Conservation (phyloP, 30 jellyfish, hydroid and myxozoan genomes). For the Rhopilema esculentum region DNA sequence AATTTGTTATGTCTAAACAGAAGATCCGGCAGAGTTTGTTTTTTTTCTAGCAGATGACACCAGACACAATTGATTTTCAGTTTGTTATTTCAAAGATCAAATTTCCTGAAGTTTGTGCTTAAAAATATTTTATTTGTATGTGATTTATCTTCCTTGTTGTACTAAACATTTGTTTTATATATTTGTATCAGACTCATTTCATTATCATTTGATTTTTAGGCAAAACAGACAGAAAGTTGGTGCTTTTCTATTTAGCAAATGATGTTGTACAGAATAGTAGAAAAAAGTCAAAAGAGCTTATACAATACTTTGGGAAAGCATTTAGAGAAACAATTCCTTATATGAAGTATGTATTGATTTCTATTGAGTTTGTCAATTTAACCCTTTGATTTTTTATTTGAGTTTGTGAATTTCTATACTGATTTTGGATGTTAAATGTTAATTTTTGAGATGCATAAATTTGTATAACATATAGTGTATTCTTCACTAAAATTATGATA, state of each 20-base stretch:
- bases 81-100: too few species aligned
- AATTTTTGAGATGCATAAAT: too few species aligned
- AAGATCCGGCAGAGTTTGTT: too few species aligned
- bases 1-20: too few species aligned
- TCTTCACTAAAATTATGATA: too few species aligned
- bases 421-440: too few species aligned
- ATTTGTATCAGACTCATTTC: neutral
- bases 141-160: neutral
- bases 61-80: too few species aligned
- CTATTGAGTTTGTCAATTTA: neutral
- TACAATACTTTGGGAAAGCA: slow-evolving; percentile 85
- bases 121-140: too few species aligned
- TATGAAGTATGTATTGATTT: slow-evolving; percentile 51
- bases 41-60: too few species aligned
- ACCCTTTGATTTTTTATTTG: neutral
- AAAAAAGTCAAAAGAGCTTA: slow-evolving; percentile 87
- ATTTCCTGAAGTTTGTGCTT: too few species aligned
- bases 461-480: too few species aligned
- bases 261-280: slow-evolving; percentile 98
- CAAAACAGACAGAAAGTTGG: slow-evolving; percentile 85
- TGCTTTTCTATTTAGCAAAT: slow-evolving; percentile 88
- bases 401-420: neutral
- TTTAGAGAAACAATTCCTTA: slow-evolving; percentile 68
- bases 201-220: slow-evolving; percentile 24
- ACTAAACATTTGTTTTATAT: too few species aligned